Conservation (phyloP, 2,888 invertebrate genomes). For the Antheraea yamamai region DNA sequence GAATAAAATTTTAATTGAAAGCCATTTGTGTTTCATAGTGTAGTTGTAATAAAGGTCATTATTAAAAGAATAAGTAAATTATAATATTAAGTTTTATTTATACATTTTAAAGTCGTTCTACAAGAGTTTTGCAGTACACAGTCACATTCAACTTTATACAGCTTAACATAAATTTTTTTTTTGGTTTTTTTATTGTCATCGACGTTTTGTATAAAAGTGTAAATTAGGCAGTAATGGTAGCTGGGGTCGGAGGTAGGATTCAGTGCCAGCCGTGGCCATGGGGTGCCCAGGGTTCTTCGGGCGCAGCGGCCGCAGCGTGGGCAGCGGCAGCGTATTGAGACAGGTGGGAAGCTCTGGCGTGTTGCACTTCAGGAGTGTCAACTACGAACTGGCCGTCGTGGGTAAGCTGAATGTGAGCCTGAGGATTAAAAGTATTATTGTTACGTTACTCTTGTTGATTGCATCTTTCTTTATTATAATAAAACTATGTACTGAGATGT, state of each 20-base stretch:
- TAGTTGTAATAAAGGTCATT: background rate
- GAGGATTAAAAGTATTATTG: conserved; percentile 25
- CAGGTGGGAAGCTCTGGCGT: conserved; percentile 73
- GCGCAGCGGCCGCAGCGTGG: conserved; percentile 72
- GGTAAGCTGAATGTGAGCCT: conserved; percentile 76
- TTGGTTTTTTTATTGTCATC: conserved; percentile 52
- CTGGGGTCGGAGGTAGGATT: conserved; percentile 62
- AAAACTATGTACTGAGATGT: background rate
- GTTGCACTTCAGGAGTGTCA: conserved; percentile 77
- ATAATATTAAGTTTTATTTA: conserved; percentile 69
- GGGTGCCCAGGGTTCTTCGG: conserved; percentile 72
- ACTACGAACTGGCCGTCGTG: conserved; percentile 79
- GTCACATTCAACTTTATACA: conserved; percentile 75
- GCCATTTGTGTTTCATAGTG: too few relatives aligned
- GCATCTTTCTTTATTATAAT: background rate
- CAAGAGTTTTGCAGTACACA: conserved; percentile 71
- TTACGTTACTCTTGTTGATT: background rate
- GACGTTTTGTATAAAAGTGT: conserved; percentile 72
- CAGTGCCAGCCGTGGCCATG: conserved; percentile 67
- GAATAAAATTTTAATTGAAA: too few relatives aligned
- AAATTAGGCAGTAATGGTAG: conserved; percentile 58
- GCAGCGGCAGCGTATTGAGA: conserved; percentile 72
- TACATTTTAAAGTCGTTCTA: conserved; percentile 75
- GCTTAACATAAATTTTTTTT: conserved; percentile 60
- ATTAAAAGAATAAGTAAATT: conserved; percentile 36